Evolutionary conservation across 2,797 vertebrate genomes (phyloP), one percentile per base, ranked within the genome.

Genomic region (Glyptemys insculpta): DNA sequence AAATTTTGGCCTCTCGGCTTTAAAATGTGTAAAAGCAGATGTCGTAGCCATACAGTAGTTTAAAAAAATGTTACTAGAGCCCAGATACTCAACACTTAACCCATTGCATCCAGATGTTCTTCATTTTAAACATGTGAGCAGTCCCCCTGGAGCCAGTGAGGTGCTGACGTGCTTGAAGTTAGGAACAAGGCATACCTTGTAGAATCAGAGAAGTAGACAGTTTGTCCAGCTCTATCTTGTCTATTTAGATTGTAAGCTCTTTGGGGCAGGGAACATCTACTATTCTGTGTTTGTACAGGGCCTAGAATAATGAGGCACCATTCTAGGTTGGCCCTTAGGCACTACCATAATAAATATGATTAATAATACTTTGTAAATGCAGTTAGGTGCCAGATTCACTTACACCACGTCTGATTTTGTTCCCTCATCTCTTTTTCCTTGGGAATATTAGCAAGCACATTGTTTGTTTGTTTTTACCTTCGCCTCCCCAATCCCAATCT

Each of bases 371-470:
- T 37, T 65, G 62, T n/a, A 65, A 65, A 65, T 65, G 34, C 4
- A 34, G 34, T 18, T n/a, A 16, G 34, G 34, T 4, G 16, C 62
- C 62, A 65, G 6, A 65, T 9, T n/a, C 31, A 34, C 57, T 65
- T 68, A 19, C 34, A 68, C 87, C 50, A 52, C 54, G 82, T 91
- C 8, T 87, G 89, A 81, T 72, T 52, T 50, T 88, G 4, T 68
- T 85, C 44, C 86, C 31, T 52, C 76, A 12, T 81, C 31, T 57
- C 27, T 89, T 91, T 87, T 87, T 18, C 1, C 56, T 79, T 62
- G 53, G 34, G 34, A 59, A 54, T 81, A 19, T 91, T 96, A 91
- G 37, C 1, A 74, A 95, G 83, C 34, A 1, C 19, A 7, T 31
- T 50, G 4, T 50, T 47, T 18, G 12, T 57, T 57, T 57, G 3